These are phyloP conservation scores for Anorthoa munda DNA, from an alignment of 2,888 invertebrate genomes.

Conservation along the genomic window DNA sequence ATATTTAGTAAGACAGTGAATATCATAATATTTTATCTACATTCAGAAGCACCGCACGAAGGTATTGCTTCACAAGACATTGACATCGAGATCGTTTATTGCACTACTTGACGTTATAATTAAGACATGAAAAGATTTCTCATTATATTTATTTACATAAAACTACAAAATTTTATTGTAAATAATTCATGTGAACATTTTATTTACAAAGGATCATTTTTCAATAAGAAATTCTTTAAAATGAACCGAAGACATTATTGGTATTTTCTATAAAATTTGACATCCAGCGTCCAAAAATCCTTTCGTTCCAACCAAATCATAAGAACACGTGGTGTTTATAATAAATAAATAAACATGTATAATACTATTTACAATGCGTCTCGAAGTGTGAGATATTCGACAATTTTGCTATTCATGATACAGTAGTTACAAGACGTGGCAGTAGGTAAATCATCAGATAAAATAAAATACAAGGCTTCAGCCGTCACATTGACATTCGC, in stretches of 20 bases:
- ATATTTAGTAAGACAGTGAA: conserved; percentile 47
- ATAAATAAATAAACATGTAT: conserved; percentile 67
- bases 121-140: conserved; percentile 65
- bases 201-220: conserved; percentile 77
- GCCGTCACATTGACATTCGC: conserved; percentile 55
- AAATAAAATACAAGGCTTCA: conserved; percentile 57
- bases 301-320: conserved; percentile 57
- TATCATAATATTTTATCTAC: conserved; percentile 63
- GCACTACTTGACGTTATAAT: conserved; percentile 72
- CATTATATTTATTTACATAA: conserved; percentile 75
- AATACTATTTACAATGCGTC: conserved; percentile 75
- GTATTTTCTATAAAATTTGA: conserved; percentile 41
- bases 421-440: conserved; percentile 66
- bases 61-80: conserved; percentile 68
- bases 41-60: conserved; percentile 71
- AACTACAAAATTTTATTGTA: conserved; percentile 73
- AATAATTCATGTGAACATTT: conserved; percentile 69
- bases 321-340: conserved; percentile 46
- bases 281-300: conserved; percentile 43
- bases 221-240: conserved; percentile 39
- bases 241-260: conserved; percentile 30
- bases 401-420: conserved; percentile 56
- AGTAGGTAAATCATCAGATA: conserved; percentile 66
- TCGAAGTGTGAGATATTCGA: conserved; percentile 61
- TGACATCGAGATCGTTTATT: conserved; percentile 79